Percentiles rank a stretch among this genome's conserved stretches.
These are phyloP conservation scores for Redunca redunca DNA, from an alignment of 2,113 vertebrate species.

Conservation along the genomic window DNA sequence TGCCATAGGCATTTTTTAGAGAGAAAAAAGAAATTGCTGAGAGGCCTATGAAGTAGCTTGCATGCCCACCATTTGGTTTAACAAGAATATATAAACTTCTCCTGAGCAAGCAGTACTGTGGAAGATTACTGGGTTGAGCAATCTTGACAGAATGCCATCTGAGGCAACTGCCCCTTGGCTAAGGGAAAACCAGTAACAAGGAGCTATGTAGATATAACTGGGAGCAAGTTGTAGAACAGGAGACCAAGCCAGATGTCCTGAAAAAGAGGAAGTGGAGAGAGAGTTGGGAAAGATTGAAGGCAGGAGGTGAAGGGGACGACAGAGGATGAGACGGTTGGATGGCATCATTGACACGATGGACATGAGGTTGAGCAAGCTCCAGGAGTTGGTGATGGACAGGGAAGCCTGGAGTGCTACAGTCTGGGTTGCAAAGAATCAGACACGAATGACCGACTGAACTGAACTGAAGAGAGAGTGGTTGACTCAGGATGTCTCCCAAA, in stretches of 20 bases:
- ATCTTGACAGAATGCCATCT: neutral
- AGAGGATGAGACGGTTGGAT: neutral
- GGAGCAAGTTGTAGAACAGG: neutral
- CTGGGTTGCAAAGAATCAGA: neutral
- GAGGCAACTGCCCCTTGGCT: too few relatives aligned
- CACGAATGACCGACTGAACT: fast-evolving
- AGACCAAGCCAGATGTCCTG: neutral
- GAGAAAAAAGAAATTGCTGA: neutral
- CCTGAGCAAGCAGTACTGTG: neutral
- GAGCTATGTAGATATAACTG: neutral
- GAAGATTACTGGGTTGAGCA: neutral
- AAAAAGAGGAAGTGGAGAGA: neutral
- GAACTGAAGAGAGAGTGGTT: neutral
- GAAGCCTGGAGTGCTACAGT: neutral
- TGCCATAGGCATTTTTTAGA: neutral
- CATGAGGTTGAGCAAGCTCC: neutral
- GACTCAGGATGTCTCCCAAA: neutral
- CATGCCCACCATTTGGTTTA: neutral
- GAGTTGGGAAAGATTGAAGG: neutral
- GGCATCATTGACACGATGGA: neutral
- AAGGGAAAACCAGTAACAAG: neutral
- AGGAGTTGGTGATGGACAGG: neutral
- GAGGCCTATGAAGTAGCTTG: neutral
- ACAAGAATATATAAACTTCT: neutral
- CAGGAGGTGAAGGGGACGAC: neutral